Evolutionary conservation across 2,888 invertebrate genomes (phyloP), one percentile per base, ranked within the genome.

Genomic region (Panopea generosa): DNA sequence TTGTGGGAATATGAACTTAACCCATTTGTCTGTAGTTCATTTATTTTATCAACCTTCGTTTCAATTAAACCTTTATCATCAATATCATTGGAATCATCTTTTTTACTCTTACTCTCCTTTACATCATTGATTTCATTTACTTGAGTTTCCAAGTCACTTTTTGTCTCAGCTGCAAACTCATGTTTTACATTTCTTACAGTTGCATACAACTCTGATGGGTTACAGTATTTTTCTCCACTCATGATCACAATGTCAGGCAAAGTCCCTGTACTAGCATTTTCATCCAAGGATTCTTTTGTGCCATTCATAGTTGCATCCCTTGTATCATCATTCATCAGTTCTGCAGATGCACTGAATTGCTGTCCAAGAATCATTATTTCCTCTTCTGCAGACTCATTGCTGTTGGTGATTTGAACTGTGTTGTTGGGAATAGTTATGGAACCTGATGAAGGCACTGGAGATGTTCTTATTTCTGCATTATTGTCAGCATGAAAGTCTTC

Each of bases 101-200:
- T 33, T 4, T 4, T 11, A 33, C 6, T 7, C 11, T 33, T 4
- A 7, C 11, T 33, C 33, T 33, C 33, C 33, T 33, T 33, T 7
- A 4, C 33, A 33, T 33, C 33, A 7, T 33, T 33, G 24, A 45
- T 26, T 24, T 4, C 11, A 38, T 61, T 20, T 16, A 18, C 55
- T 20, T 40, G 49, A 20, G 59, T 33, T 11, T 62, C 38, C n/a
- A 49, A 22, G 9, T 43, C 11, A 33, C 16, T 20, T 62, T 56
- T 11, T 11, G 6, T 33, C 6, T 33, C 11, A 33, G 33, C 33
- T 33, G 4, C 11, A 33, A 11, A 33, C 4, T 33, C 33, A 33
- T 4, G 33, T 59, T 62, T 62, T 20, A 66, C 70, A 52, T 79
- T 79, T 56, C 49, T 71, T 16, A 79, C 71, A 53, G 70, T 75